Evolutionary conservation across 2,888 invertebrate genomes (phyloP), one percentile per base, ranked within the genome.

Genomic region (Drosophila glabriapex): DNA sequence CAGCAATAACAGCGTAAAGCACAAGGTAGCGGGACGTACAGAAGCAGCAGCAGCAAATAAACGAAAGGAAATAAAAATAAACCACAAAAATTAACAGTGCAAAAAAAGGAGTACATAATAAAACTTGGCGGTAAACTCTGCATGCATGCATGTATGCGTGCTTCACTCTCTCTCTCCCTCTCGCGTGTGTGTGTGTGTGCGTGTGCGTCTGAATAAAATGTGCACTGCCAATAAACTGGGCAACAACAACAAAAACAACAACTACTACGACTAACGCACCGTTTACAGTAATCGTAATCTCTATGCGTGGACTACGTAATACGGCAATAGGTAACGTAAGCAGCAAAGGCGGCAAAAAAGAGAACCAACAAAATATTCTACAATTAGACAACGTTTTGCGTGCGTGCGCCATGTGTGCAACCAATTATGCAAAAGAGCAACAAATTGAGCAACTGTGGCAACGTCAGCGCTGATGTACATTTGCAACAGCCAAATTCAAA

Each of bases 341-440:
- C 74, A 66, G 67, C 69, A 63, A 75, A 72, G 69, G 75, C 83
- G 77, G 73, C 80, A 83, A 77, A 76, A 33, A 53, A 69, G 68
- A 71, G 59, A 53, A 46, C 22, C 63, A 35, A 60, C 25, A 52
- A 56, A 58, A 22, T 31, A 50, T 41, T 64, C 66, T 55, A 74
- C 79, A 82, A 82, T 68, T 76, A 62, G 65, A 62, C 64, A 25
- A 69, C 70, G 49, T 66, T 75, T 72, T 76, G 76, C 71, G 62
- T 76, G 66, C 53, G 80, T 76, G 66, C 53, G 76, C 66, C 71
- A 84, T 88, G 83, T 86, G 90, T 90, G 90, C 89, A 85, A 81
- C 65, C 63, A 84, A 90, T 90, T 87, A 87, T 87, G 86, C 91
- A 90, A 90, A 90, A 77, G 65, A 79, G 75, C 85, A 80, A 68